Evolutionary conservation across 2,888 invertebrate genomes (phyloP).

Genomic region (Drosophila mettleri): DNA sequence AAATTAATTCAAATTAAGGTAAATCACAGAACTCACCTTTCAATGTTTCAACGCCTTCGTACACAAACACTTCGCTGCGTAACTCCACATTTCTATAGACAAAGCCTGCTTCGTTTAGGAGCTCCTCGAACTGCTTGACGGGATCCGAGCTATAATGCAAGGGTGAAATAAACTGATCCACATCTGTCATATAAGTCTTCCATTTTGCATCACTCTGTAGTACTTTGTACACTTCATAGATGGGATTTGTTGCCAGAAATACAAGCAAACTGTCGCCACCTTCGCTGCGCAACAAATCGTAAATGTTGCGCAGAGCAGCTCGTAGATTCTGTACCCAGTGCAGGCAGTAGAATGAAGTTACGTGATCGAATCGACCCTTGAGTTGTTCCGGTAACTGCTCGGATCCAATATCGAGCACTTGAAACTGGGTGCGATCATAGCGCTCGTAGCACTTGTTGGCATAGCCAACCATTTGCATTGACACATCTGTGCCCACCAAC

Average conservation of each 20-base stretch:
- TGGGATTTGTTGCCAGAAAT: constrained; percentile 89
- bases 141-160: constrained; percentile 88
- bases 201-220: constrained; percentile 87
- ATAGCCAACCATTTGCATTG: constrained; percentile 89
- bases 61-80: constrained; percentile 87
- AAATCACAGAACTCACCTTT: constrained; percentile 85
- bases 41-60: constrained; percentile 86
- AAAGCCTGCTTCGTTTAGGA: constrained; percentile 88
- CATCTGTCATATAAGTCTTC: constrained; percentile 88
- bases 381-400: constrained; percentile 86
- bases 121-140: constrained; percentile 86
- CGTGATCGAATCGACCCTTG: constrained; percentile 87
- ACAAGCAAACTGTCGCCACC: constrained; percentile 89
- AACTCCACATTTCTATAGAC: constrained; percentile 87
- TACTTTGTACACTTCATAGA: constrained; percentile 89
- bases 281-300: constrained; percentile 87
- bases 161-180: constrained; percentile 88
- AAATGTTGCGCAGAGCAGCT: constrained; percentile 88
- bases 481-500: constrained; percentile 89
- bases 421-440: constrained; percentile 83
- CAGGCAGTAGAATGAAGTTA: constrained; percentile 91
- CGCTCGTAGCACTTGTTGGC: constrained; percentile 87
- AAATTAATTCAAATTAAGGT: fast-evolving
- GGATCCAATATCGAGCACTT: constrained; percentile 86
- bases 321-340: constrained; percentile 91